Evolutionary conservation across 2,888 invertebrate species (phyloP).

Genomic region (Globia sparganii): DNA sequence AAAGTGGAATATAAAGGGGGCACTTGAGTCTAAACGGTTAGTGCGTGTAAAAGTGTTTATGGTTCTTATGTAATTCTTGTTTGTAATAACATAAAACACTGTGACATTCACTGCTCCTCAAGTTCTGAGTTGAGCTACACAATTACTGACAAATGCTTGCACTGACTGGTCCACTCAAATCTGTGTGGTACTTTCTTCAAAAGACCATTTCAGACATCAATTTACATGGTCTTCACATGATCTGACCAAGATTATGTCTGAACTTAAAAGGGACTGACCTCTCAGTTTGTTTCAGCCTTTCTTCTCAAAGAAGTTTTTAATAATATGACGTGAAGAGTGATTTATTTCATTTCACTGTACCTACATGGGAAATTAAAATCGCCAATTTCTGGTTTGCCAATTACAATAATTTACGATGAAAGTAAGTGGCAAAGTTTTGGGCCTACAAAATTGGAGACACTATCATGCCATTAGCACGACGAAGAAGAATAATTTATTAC

Average conservation of each 20-base stretch:
- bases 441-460: not conserved
- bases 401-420: not conserved
- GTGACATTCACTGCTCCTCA: conserved; percentile 15
- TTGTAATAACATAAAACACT: not conserved
- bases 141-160: not conserved
- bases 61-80: conserved; percentile 31
- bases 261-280: not conserved
- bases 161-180: not conserved
- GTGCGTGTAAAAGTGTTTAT: conserved; percentile 22
- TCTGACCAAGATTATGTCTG: not conserved
- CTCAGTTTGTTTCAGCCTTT: not conserved
- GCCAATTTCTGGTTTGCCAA: not conserved
- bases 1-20: conserved; percentile 31
- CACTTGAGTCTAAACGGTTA: conserved; percentile 36
- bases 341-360: not conserved
- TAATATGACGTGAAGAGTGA: too few relatives aligned
- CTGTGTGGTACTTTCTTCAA: not conserved
- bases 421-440: not conserved
- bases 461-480: not conserved
- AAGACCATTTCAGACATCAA: not conserved
- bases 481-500: not conserved
- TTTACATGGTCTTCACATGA: too few relatives aligned
- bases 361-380: not conserved
- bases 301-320: too few relatives aligned
- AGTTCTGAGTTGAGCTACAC: not conserved